Evolutionary conservation across 2,888 invertebrate species (phyloP).

Genomic region (Noctua comes): DNA sequence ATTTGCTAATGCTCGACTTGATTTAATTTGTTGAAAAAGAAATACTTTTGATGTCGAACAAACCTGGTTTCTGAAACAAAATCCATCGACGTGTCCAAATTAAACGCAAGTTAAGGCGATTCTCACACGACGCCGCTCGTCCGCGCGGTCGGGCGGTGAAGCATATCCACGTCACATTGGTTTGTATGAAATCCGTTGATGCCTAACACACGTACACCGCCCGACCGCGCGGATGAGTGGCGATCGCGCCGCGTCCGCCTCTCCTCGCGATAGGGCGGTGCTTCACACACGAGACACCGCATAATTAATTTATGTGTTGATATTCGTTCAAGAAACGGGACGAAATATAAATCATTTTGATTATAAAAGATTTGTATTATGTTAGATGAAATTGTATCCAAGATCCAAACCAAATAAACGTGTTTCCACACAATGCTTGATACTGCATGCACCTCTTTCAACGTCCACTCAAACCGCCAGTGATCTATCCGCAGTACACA

Average conservation of each 20-base stretch:
- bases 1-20: no score
- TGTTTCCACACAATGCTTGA: neutral
- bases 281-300: no score
- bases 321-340: neutral
- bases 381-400: neutral
- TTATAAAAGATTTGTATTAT: neutral
- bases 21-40: neutral
- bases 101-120: no score
- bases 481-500: slow-evolving; percentile 31
- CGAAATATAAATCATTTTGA: neutral
- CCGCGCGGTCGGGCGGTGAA: no score
- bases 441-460: slow-evolving; percentile 9
- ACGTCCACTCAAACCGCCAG: slow-evolving; percentile 9
- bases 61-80: neutral
- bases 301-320: no score
- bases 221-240: no score
- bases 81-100: neutral
- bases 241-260: no score
- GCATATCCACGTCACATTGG: no score
- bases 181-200: no score
- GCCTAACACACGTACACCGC: no score
- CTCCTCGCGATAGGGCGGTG: no score
- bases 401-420: neutral
- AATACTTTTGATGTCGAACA: neutral
- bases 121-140: no score